Base-by-base conservation (phyloP, 2,797 vertebrate genomes). In the Argentina silus region DNA sequence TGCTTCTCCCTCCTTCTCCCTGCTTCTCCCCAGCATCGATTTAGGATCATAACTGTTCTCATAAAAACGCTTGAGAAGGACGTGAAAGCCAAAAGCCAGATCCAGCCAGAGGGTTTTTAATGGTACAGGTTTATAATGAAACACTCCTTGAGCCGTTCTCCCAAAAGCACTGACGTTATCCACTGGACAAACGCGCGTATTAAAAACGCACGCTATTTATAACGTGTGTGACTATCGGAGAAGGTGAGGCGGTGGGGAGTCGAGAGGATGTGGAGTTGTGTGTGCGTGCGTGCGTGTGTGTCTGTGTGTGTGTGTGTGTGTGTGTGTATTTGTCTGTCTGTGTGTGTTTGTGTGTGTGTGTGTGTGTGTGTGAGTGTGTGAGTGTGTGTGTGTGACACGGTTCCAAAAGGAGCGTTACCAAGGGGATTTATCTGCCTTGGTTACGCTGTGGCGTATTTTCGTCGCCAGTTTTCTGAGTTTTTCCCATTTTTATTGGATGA, bases 121-220 rank as follows among this genome's bases (percentile, higher is more conserved):
- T 93, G 91, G 90, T 86, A 88, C 88, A 86, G 90, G 88, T 90
- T 91, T 91, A 89, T 93, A 93, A 94, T 94, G 91, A 93, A 93
- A 93, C 91, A 91, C 93, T 92, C 90, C 82, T 86, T 80, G 82
- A 89, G 86, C 78, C 87, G 76, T 85, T 86, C 87, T 92, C 90
- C 85, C 90, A 88, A 73, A 85, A 90, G 89, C 88, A 74, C 90
- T 93, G 92, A 93, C 91, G 88, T 92, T 85, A 93, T 93, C 78
- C 87, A 83, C 90, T 88, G 88, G 86, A 91, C 92, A 88, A 83
- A 83, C 78, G 69, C 81, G 77, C 83, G 74, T 84, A 86, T 89
- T 90, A 86, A 89, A 89, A 86, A 85, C 55, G 70, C 85, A 90
- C 76, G 80, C 85, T 90, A 89, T 92, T 92, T 89, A 89, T 89